Conservation (phyloP, 2,797 vertebrate species). For the Danio kyathit region DNA sequence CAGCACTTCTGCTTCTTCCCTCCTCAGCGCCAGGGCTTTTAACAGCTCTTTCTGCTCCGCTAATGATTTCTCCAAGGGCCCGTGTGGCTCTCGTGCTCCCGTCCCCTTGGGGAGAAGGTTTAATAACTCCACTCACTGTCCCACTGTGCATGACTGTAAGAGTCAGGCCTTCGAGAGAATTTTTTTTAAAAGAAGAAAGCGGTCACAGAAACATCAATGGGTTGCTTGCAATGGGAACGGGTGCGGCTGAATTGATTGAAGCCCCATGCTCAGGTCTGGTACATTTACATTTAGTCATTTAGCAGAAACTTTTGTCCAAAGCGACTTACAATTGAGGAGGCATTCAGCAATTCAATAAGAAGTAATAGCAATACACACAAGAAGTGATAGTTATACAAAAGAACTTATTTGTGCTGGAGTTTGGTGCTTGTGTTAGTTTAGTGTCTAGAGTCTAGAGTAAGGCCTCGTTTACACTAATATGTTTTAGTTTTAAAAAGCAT, state of each 20-base stretch:
- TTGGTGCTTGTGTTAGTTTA: too few relatives aligned
- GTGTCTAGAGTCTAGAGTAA: too few relatives aligned
- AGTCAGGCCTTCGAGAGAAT: background rate
- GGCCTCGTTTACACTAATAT: too few relatives aligned
- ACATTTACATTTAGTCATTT: too few relatives aligned
- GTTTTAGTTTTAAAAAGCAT: too few relatives aligned
- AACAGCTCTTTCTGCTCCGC: slow-evolving; percentile 16
- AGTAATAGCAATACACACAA: too few relatives aligned
- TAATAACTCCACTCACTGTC: slow-evolving; percentile 55
- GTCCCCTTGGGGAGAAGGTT: slow-evolving; percentile 19
- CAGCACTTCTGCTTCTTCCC: slow-evolving; percentile 17
- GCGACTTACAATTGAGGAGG: too few relatives aligned
- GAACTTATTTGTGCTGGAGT: too few relatives aligned
- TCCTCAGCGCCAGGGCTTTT: slow-evolving; percentile 23
- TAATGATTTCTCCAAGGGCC: slow-evolving; percentile 48
- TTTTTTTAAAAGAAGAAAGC: slow-evolving; percentile 1
- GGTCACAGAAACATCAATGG: background rate
- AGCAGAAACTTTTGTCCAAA: too few relatives aligned
- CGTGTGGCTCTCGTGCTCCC: background rate
- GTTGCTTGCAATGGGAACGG: slow-evolving; percentile 1
- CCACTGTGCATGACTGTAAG: slow-evolving; percentile 45
- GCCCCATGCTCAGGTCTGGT: background rate
- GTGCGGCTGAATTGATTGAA: slow-evolving; percentile 2
- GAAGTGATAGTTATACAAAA: too few relatives aligned
- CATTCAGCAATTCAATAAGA: too few relatives aligned